phyloP scores from a whole-genome alignment of 2,797 vertebrate genomes.

The Molothrus ater region DNA sequence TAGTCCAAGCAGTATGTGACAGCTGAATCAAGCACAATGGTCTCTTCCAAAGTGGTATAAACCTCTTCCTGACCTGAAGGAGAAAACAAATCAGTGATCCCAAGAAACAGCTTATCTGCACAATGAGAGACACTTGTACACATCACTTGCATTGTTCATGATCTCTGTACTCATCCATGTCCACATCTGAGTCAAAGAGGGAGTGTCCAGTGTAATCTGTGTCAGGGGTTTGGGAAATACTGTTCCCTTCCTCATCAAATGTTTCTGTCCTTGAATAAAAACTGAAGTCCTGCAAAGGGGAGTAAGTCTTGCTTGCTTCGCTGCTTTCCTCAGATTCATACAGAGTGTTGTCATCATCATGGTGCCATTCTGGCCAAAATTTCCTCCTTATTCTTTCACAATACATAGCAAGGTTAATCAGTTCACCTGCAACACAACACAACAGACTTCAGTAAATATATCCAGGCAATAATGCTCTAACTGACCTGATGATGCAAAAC shows the following conservation, averaged over 20 bases:
- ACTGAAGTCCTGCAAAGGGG: slow-evolving; percentile 85
- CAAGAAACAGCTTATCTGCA: slow-evolving; percentile 28
- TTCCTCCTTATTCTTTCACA: slow-evolving; percentile 93
- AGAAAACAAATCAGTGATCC: slow-evolving; percentile 11
- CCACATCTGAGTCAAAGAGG: slow-evolving; percentile 93
- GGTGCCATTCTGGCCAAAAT: slow-evolving; percentile 98
- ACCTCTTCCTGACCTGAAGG: slow-evolving; percentile 28
- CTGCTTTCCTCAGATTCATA: slow-evolving; percentile 88
- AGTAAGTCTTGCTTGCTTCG: slow-evolving; percentile 84
- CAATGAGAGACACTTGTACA: not conserved
- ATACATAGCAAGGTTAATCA: slow-evolving; percentile 97
- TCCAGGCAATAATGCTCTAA: not conserved
- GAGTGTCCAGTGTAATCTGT: slow-evolving; percentile 92
- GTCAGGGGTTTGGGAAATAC: slow-evolving; percentile 86
- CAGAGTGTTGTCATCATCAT: slow-evolving; percentile 88
- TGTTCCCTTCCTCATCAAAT: slow-evolving; percentile 89
- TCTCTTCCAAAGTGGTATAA: slow-evolving; percentile 37
- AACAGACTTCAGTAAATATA: not conserved
- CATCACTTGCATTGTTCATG: slow-evolving; percentile 85
- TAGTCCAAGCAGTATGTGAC: slow-evolving; percentile 54
- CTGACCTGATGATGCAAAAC: not conserved
- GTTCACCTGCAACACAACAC: slow-evolving; percentile 83
- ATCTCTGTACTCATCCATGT: slow-evolving; percentile 89
- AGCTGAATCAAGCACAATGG: slow-evolving; percentile 27
- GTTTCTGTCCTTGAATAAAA: slow-evolving; percentile 96